Evolutionary conservation across 2,888 invertebrate species (phyloP).

Genomic region (Catocala fraxini): DNA sequence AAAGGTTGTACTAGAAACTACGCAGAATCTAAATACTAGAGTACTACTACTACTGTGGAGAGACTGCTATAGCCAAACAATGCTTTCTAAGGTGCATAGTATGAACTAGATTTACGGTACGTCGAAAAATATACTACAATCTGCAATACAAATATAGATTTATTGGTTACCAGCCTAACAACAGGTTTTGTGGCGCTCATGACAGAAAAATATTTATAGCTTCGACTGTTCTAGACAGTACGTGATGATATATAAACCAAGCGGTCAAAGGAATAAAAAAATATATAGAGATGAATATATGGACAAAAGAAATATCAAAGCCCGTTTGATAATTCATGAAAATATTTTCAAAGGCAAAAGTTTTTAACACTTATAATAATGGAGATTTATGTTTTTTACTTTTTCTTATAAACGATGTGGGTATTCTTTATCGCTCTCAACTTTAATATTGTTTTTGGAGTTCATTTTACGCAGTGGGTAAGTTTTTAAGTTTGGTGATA

Average conservation of each 20-base stretch:
- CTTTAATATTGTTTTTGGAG: constrained; percentile 5
- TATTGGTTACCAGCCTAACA: constrained; percentile 27
- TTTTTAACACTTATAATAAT: constrained; percentile 10
- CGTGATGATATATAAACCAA: constrained; percentile 24
- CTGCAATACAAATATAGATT: constrained; percentile 23
- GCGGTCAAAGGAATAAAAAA: constrained; percentile 12
- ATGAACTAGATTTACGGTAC: no score
- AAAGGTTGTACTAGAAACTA: no score
- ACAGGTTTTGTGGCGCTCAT: constrained; percentile 26
- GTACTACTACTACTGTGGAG: no score
- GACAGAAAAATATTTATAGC: constrained; percentile 43
- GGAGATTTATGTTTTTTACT: constrained; percentile 8
- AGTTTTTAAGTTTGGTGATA: neutral
- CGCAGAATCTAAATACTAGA: no score
- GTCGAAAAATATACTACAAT: constrained; percentile 7
- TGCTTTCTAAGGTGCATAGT: no score
- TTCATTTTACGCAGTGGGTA: neutral
- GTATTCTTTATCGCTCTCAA: constrained; percentile 6
- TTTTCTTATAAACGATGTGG: neutral
- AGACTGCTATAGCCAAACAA: no score
- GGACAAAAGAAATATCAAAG: neutral
- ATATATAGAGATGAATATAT: neutral
- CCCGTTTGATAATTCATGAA: constrained; percentile 1
- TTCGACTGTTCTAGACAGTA: constrained; percentile 28
- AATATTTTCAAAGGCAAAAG: constrained; percentile 8